Evolutionary conservation across 2,888 invertebrate genomes (phyloP).

Genomic region (Sthenelais limicola): DNA sequence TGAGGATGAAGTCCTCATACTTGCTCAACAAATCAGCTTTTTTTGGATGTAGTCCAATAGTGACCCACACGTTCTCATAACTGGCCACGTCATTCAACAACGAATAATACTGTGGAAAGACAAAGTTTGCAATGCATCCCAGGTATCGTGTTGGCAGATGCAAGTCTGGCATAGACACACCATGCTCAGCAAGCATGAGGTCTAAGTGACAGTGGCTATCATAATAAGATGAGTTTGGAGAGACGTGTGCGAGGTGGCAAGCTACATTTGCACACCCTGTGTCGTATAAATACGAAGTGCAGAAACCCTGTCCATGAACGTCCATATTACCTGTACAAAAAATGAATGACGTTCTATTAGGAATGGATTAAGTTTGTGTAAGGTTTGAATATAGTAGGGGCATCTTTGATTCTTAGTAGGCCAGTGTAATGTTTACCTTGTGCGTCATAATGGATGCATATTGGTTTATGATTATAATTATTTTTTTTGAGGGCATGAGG

Average conservation of each 20-base stretch:
- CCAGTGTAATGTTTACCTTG: neutral
- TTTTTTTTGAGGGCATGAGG: neutral
- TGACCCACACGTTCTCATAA: neutral
- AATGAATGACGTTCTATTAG: too few relatives aligned
- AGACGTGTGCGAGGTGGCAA: neutral
- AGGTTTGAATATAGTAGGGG: neutral
- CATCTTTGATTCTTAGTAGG: neutral
- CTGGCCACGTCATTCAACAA: neutral
- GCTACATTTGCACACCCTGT: neutral
- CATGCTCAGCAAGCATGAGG: neutral
- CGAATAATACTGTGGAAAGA: neutral
- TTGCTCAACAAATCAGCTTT: neutral
- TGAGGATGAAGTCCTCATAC: too few relatives aligned
- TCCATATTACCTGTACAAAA: conserved; percentile 8
- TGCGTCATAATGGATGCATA: neutral
- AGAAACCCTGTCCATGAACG: neutral
- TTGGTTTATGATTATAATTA: too few relatives aligned
- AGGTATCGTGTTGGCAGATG: neutral
- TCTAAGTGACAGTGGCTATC: conserved; percentile 15
- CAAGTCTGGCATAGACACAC: neutral
- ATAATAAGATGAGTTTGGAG: neutral
- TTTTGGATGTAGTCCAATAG: neutral
- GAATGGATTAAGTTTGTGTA: neutral
- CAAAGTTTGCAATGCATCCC: neutral
- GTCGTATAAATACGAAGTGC: neutral